Conservation (phyloP, 2,113 vertebrate genomes). For the Chiloscyllium plagiosum region DNA sequence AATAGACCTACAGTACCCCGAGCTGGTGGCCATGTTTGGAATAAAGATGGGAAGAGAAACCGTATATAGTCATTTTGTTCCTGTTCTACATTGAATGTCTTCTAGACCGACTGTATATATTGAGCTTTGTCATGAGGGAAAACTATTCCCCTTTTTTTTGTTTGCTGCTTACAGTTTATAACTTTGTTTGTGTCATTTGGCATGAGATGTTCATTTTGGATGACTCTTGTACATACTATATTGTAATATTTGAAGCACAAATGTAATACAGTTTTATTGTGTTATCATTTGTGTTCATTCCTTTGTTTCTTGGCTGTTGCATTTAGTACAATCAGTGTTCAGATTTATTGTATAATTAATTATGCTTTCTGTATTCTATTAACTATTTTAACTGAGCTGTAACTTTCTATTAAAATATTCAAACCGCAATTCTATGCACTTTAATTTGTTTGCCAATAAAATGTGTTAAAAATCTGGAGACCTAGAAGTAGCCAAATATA, state of each 20-base stretch:
- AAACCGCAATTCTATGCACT: slow-evolving; percentile 51
- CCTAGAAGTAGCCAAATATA: not conserved
- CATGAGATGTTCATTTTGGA: slow-evolving; percentile 99
- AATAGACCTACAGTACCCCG: slow-evolving; percentile 57
- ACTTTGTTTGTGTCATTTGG: slow-evolving; percentile 73
- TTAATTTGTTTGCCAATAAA: slow-evolving; percentile 30
- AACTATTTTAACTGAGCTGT: slow-evolving; percentile 71
- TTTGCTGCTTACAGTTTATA: slow-evolving; percentile 66
- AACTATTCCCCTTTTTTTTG: slow-evolving; percentile 47
- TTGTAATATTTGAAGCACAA: slow-evolving; percentile 98
- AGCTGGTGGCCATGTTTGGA: slow-evolving; percentile 55
- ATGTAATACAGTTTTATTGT: slow-evolving; percentile 99
- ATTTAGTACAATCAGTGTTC: slow-evolving; percentile 75
- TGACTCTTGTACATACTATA: slow-evolving; percentile 89
- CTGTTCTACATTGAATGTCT: slow-evolving; percentile 68
- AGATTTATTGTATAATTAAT: slow-evolving; percentile 68
- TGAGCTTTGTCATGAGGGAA: slow-evolving; percentile 45
- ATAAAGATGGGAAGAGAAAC: slow-evolving; percentile 58
- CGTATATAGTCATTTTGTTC: slow-evolving; percentile 65
- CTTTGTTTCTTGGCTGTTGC: slow-evolving; percentile 67
- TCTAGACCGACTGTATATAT: slow-evolving; percentile 70
- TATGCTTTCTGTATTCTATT: slow-evolving; percentile 67
- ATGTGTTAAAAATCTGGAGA: slow-evolving; percentile 16
- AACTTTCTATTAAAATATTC: slow-evolving; percentile 68
- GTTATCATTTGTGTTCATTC: slow-evolving; percentile 76